Evolutionary conservation across 23 tunicate genomes (phyloP), one percentile per base, ranked within the genome.

Genomic region (Oikopleura albicans): DNA sequence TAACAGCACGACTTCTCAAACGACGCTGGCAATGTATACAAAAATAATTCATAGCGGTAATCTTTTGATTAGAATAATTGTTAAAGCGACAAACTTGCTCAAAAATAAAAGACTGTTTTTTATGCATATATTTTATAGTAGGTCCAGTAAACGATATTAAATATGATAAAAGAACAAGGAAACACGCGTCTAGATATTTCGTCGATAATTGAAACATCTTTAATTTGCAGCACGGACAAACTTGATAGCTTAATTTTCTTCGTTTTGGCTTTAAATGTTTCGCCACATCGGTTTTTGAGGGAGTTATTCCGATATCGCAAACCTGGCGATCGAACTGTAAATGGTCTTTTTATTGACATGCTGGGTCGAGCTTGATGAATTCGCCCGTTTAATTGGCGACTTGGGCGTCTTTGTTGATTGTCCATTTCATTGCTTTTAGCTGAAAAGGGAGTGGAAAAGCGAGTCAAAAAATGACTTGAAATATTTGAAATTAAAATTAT

Each of bases 121-220:
- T 49, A 8, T 22, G 63, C 12, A 22, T 8, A 49, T 8, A 49
- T 8, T 49, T 83, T 90, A 87, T 92, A 92, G 83, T 85, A 92
- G 2, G 97, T 89, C 97, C 97, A 92, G 57, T 92, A 92, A 49
- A 88, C 85, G 84, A 87, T 89, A 75, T 92, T 92, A 85, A 92
- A 92, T 38, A 92, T 38, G 1, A 86, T 86, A 41, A 92, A 92
- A 1, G 90, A 84, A 1, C 83, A 63, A 0, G 97, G 97, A 87
- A 92, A 92, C 2, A 86, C 88, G 12, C 86, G 83, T 22, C 97
- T 66, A 0, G 92, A 85, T 33, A 88, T 83, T 57, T 86, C 85
- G 86, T 92, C 97, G 84, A 92, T 92, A 0, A 83, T 57, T 31
- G 84, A 87, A 37, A 92, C 91, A 85, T 92, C 97, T 1, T 66